These are phyloP conservation scores for Molossus molossus DNA, from an alignment of 2,797 vertebrate species.

Conservation along the genomic window DNA sequence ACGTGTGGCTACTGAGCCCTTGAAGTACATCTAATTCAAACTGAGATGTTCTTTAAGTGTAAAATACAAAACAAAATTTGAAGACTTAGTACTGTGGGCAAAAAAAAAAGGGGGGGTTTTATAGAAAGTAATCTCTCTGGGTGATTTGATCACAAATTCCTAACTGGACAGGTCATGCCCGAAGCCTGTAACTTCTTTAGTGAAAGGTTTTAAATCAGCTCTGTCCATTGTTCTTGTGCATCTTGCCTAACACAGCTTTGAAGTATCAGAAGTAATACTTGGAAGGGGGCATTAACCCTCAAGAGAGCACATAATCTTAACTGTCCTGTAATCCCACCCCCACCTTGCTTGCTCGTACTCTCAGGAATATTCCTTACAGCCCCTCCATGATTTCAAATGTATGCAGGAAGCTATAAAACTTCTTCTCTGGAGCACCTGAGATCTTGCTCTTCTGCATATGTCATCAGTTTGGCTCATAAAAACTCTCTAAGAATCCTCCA, in stretches of 20 bases:
- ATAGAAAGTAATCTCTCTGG: background rate
- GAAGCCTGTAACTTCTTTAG: background rate
- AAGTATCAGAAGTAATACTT: background rate
- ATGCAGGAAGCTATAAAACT: background rate
- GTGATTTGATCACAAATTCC: background rate
- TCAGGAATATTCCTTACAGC: background rate
- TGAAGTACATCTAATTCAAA: background rate
- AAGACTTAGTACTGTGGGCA: background rate
- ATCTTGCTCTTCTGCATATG: background rate
- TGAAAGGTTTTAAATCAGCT: background rate
- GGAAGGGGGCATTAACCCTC: background rate
- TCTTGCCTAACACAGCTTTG: background rate
- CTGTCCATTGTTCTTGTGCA: background rate
- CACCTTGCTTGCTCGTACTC: background rate
- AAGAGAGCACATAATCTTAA: background rate
- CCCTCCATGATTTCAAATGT: background rate
- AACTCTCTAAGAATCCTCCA: background rate
- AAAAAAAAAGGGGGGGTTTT: background rate
- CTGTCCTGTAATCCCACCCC: background rate
- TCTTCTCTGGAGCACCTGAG: background rate
- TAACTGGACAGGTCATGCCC: background rate
- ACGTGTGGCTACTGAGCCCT: background rate
- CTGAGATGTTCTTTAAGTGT: background rate
- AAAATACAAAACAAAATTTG: background rate
- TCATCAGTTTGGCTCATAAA: background rate